Conservation (phyloP, 2,888 invertebrate genomes). For the Leptinotarsa haldemani region DNA sequence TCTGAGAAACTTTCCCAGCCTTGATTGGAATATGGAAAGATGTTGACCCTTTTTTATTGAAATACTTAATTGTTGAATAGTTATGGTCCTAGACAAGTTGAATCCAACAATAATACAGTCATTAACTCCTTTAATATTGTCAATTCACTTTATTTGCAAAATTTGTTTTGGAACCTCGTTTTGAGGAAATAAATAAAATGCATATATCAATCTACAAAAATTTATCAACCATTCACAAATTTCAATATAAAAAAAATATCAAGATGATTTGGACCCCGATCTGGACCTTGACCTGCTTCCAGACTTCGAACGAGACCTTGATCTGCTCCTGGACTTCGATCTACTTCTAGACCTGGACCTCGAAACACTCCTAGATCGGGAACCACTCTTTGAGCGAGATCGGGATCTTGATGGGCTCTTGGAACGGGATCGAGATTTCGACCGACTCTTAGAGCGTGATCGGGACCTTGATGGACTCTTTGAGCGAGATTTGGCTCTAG, state of each 20-base stretch:
- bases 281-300: constrained; percentile 52
- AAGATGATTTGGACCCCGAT: constrained; percentile 58
- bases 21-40: no score
- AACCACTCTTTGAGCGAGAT: constrained; percentile 54
- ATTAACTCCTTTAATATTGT: no score
- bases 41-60: no score
- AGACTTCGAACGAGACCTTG: constrained; percentile 61
- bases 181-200: not conserved
- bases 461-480: constrained; percentile 47
- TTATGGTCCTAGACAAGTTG: no score
- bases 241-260: constrained; percentile 48
- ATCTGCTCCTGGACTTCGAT: constrained; percentile 50
- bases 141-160: no score
- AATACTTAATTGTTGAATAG: no score
- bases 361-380: constrained; percentile 60
- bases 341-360: constrained; percentile 56
- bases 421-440: constrained; percentile 60
- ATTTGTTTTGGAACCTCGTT: not conserved
- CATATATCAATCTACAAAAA: constrained; percentile 8
- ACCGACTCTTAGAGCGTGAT: constrained; percentile 60
- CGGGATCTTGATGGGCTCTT: constrained; percentile 54
- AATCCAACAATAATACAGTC: no score
- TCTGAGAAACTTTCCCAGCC: no score
- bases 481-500: constrained; percentile 58
- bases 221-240: constrained; percentile 57